Evolutionary conservation across 1,140 invertebrate genomes (phyloP).

Genomic region (Cotesia glomerata): DNA sequence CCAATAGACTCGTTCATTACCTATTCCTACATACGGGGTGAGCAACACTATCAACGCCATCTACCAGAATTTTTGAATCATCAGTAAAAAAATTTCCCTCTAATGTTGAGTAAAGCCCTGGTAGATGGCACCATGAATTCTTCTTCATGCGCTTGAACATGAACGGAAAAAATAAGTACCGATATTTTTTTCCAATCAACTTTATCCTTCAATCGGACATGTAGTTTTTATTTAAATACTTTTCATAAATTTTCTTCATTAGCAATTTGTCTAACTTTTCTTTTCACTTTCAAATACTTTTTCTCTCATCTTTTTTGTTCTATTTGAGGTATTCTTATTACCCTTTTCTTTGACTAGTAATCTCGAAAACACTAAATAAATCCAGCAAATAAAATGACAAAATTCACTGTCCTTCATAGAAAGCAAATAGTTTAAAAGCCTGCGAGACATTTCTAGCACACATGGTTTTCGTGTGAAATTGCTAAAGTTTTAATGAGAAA

Average conservation of each 20-base stretch:
- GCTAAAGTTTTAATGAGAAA: conserved; percentile 49
- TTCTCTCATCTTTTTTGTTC: neutral
- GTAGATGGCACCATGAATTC: conserved; percentile 47
- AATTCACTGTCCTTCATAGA: neutral
- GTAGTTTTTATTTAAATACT: conserved; percentile 18
- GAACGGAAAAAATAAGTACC: conserved; percentile 19
- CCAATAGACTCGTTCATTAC: neutral
- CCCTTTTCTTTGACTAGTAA: neutral
- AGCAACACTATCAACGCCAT: conserved; percentile 39
- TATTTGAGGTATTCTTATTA: neutral
- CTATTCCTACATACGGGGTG: neutral
- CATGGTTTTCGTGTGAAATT: conserved; percentile 38
- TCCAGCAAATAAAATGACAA: neutral
- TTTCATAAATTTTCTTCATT: neutral
- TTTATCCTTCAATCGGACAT: conserved; percentile 22
- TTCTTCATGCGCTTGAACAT: neutral
- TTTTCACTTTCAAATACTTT: neutral
- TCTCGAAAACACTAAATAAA: neutral
- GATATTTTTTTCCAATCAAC: neutral
- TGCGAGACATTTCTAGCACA: conserved; percentile 18
- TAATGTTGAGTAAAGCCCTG: conserved; percentile 35
- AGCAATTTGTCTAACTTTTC: neutral
- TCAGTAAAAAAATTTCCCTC: neutral
- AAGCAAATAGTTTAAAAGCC: conserved; percentile 17
- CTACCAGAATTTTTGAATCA: conserved; percentile 44